These are phyloP conservation scores for Hylyphantes graminicola DNA, from an alignment of 1,140 invertebrate genomes.

Conservation along the genomic window DNA sequence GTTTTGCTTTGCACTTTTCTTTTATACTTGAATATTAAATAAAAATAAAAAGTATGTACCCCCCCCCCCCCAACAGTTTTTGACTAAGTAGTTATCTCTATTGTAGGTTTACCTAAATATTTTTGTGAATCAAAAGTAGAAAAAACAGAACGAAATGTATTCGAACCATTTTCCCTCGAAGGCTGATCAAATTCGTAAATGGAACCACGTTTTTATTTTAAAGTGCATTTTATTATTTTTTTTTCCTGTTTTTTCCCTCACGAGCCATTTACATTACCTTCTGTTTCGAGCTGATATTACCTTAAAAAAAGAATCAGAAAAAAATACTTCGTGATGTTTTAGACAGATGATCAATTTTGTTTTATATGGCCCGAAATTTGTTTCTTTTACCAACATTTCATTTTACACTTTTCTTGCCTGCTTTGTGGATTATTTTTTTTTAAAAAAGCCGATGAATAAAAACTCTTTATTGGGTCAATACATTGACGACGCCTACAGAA, in stretches of 20 bases:
- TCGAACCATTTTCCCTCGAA: background rate
- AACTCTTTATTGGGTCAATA: slow-evolving; percentile 8
- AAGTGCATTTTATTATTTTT: slow-evolving; percentile 31
- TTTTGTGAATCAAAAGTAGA: background rate
- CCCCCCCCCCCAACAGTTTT: no score
- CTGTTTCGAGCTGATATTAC: slow-evolving; percentile 51
- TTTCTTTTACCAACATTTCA: slow-evolving; percentile 34
- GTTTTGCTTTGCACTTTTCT: no score
- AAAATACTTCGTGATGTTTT: slow-evolving; percentile 36
- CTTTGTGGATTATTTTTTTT: background rate
- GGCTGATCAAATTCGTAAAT: background rate
- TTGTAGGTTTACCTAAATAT: background rate
- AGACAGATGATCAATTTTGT: slow-evolving; percentile 55
- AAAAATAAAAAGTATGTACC: no score
- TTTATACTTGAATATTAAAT: no score
- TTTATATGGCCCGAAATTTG: slow-evolving; percentile 21
- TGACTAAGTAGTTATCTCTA: no score
- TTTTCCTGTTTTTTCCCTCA: slow-evolving; percentile 23
- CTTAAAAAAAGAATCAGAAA: slow-evolving; percentile 8
- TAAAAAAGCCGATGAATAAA: slow-evolving; percentile 29
- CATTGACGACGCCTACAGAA: background rate
- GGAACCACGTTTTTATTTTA: slow-evolving; percentile 44
- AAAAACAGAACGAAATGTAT: background rate
- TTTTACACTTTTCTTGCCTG: background rate
- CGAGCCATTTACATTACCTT: slow-evolving; percentile 43